A percentile compares a stretch with the other conserved stretches of the same genome.
These are phyloP conservation scores for Nipponacmea schrenckii DNA, from an alignment of 2,888 invertebrate genomes.

Conservation along the genomic window DNA sequence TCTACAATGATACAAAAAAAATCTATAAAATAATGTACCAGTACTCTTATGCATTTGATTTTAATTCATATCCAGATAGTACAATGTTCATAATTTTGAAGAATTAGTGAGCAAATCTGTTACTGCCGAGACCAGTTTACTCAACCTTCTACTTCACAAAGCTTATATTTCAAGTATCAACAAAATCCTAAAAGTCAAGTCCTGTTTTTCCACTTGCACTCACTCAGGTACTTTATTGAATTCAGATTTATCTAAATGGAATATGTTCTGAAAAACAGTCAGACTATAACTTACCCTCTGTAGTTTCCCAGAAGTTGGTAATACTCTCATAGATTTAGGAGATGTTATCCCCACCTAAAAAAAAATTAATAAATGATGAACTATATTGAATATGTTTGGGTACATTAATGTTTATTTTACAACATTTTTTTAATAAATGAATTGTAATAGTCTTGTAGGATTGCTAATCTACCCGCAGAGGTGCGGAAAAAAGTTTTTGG, in stretches of 20 bases:
- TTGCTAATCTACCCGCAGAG: too few species aligned
- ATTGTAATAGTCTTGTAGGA: too few species aligned
- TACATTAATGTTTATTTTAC: neutral
- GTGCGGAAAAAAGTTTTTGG: too few species aligned
- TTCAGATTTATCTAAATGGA: neutral
- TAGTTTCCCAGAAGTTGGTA: slow-evolving; percentile 76
- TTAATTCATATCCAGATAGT: too few species aligned
- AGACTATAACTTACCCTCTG: slow-evolving; percentile 73
- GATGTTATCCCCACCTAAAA: slow-evolving; percentile 69
- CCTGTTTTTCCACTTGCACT: neutral
- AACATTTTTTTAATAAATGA: neutral
- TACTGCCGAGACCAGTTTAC: neutral
- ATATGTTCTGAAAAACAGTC: neutral
- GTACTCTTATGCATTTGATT: neutral
- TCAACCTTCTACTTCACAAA: neutral
- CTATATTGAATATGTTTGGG: neutral
- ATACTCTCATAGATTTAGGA: slow-evolving; percentile 80
- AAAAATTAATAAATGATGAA: neutral
- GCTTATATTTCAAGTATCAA: neutral
- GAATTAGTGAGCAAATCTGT: too few species aligned
- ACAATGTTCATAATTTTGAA: too few species aligned
- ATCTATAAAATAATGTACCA: too few species aligned
- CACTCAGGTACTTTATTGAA: neutral
- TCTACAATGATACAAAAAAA: slow-evolving; percentile 69
- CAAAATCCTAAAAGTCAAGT: neutral